phyloP scores from a whole-genome alignment of 1,140 invertebrate species.

The Drosophila grimshawi region DNA sequence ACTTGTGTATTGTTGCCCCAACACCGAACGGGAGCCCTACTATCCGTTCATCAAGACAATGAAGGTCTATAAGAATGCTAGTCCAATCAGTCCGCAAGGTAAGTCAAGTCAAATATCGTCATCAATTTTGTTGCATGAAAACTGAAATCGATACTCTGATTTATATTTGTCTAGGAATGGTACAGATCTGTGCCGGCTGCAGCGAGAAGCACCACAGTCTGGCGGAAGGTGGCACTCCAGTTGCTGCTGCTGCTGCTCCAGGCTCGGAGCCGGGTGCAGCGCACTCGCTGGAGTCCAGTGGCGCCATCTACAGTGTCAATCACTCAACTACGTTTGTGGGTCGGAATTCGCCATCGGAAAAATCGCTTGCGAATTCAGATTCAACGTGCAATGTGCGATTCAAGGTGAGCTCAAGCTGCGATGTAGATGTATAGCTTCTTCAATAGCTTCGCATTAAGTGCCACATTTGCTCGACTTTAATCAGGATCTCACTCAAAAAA shows the following conservation, averaged over 20 bases:
- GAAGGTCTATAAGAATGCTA: conserved; percentile 91
- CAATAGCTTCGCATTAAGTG: conserved; percentile 4
- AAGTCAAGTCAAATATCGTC: conserved; percentile 35
- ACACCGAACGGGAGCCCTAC: conserved; percentile 93
- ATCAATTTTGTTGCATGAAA: background rate
- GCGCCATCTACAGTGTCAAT: conserved; percentile 51
- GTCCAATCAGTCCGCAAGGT: conserved; percentile 92
- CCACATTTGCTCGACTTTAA: background rate
- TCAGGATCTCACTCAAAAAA: background rate
- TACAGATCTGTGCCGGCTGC: conserved; percentile 93
- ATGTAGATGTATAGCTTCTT: background rate
- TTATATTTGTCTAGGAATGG: conserved; percentile 86
- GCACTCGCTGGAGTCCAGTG: conserved; percentile 57
- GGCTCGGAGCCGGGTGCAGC: conserved; percentile 40
- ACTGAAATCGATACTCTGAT: background rate
- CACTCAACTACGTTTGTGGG: conserved; percentile 51
- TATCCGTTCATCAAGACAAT: conserved; percentile 94
- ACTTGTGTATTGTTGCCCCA: conserved; percentile 93
- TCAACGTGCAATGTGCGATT: conserved; percentile 82
- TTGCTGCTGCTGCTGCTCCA: conserved; percentile 18
- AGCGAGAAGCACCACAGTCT: conserved; percentile 78
- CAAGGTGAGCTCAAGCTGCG: conserved; percentile 61
- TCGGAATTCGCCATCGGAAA: conserved; percentile 79
- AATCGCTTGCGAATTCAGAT: conserved; percentile 81
- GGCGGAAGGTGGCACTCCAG: conserved; percentile 68